phyloP scores from a whole-genome alignment of 2,113 vertebrate species.

The Acrocephalus arundinaceus region DNA sequence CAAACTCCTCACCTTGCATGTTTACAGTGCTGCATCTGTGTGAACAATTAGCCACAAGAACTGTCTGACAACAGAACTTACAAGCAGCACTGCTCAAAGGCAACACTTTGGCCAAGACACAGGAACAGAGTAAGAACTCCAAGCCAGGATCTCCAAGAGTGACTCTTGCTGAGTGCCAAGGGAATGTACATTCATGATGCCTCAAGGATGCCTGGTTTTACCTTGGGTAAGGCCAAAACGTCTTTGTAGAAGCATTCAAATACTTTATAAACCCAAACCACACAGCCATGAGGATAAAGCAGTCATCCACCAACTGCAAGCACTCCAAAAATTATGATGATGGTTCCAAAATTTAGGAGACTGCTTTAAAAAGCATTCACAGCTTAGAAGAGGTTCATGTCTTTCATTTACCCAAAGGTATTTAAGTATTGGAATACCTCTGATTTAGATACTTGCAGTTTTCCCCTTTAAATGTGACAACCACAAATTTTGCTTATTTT shows the following conservation, averaged over 20 bases:
- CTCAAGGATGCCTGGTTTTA: not conserved
- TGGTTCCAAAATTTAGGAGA: not conserved
- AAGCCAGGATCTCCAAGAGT: not conserved
- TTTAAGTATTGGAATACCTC: not conserved
- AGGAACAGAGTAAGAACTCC: not conserved
- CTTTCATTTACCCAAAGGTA: not conserved
- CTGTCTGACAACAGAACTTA: not conserved
- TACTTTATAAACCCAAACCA: not conserved
- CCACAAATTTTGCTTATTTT: not conserved
- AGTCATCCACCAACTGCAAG: not conserved
- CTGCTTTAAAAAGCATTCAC: not conserved
- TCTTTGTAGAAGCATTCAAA: not conserved
- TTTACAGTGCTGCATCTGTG: not conserved
- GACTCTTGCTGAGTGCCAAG: not conserved
- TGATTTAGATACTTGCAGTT: not conserved
- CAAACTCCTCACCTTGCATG: not conserved
- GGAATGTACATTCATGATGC: not conserved
- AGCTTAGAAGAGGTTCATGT: not conserved
- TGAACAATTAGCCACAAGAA: not conserved
- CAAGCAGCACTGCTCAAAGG: not conserved
- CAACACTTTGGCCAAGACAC: not conserved
- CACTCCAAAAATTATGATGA: not conserved
- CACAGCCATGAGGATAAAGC: not conserved
- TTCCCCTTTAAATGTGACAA: not conserved
- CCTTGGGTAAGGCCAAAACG: not conserved